Conservation (phyloP, 2,888 invertebrate species). For the Nomada ferruginata region DNA sequence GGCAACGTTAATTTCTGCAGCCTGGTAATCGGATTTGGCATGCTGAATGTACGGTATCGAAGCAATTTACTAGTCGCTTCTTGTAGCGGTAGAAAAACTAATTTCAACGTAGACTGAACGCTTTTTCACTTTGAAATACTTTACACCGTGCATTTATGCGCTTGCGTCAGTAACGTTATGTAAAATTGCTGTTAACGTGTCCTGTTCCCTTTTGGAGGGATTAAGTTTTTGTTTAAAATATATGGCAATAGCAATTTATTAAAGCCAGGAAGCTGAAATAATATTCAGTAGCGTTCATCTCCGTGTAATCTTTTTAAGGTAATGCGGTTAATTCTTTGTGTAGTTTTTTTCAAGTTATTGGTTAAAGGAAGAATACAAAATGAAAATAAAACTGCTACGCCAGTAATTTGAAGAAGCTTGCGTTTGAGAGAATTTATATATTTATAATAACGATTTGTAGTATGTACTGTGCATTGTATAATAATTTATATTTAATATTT, state of each 20-base stretch:
- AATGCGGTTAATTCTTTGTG: too few relatives aligned
- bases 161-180: background rate
- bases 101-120: slow-evolving; percentile 1
- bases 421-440: too few relatives aligned
- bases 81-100: slow-evolving; percentile 1
- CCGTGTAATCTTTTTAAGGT: too few relatives aligned
- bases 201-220: background rate
- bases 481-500: too few relatives aligned
- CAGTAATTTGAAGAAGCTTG: too few relatives aligned
- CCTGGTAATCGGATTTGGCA: slow-evolving; percentile 42
- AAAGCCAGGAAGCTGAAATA: too few relatives aligned
- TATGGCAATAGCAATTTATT: background rate
- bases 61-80: slow-evolving; percentile 21
- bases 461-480: too few relatives aligned
- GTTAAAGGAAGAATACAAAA: too few relatives aligned
- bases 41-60: slow-evolving; percentile 43
- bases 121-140: background rate
- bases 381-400: too few relatives aligned
- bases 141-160: background rate
- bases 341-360: too few relatives aligned
- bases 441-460: too few relatives aligned
- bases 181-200: background rate
- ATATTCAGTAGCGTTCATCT: too few relatives aligned
- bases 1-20: slow-evolving; percentile 41
- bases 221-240: background rate